Percentiles rank a stretch among this genome's conserved stretches.
phyloP scores from a whole-genome alignment of 2,797 vertebrate species.

The Pseudochromis fuscus region DNA sequence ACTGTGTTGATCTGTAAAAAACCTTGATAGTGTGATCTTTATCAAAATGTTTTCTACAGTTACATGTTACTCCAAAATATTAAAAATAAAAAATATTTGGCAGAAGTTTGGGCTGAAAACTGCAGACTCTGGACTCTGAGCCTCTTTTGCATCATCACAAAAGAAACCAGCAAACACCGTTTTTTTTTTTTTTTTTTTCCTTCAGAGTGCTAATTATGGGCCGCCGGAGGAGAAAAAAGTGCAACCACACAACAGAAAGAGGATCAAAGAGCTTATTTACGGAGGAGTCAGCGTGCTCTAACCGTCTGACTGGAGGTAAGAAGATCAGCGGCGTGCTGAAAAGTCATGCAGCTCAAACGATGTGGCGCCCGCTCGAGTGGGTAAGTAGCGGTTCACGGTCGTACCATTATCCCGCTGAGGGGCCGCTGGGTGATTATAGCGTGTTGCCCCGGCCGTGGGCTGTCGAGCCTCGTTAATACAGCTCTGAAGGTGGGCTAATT shows the following conservation, averaged over 20 bases:
- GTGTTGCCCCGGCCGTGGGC: slow-evolving; percentile 66
- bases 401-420: slow-evolving; percentile 69
- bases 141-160: slow-evolving; percentile 41
- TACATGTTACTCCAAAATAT: too few species aligned
- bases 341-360: slow-evolving; percentile 50
- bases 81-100: background rate
- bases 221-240: slow-evolving; percentile 38
- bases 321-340: slow-evolving; percentile 43
- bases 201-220: slow-evolving; percentile 50
- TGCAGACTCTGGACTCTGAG: background rate
- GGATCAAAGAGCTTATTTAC: slow-evolving; percentile 59
- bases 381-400: slow-evolving; percentile 66
- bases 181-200: too few species aligned
- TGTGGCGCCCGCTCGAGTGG: slow-evolving; percentile 40
- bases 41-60: too few species aligned
- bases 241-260: slow-evolving; percentile 35
- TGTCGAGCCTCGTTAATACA: slow-evolving; percentile 73
- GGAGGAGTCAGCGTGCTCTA: slow-evolving; percentile 41
- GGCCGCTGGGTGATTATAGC: slow-evolving; percentile 76
- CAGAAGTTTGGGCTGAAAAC: background rate
- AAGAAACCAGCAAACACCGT: slow-evolving; percentile 19
- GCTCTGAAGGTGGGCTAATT: slow-evolving; percentile 82
- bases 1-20: too few species aligned
- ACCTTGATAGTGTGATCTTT: too few species aligned
- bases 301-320: slow-evolving; percentile 53